Conservation (phyloP, 2,888 invertebrate genomes). For the Nephrotoma guestfalica region DNA sequence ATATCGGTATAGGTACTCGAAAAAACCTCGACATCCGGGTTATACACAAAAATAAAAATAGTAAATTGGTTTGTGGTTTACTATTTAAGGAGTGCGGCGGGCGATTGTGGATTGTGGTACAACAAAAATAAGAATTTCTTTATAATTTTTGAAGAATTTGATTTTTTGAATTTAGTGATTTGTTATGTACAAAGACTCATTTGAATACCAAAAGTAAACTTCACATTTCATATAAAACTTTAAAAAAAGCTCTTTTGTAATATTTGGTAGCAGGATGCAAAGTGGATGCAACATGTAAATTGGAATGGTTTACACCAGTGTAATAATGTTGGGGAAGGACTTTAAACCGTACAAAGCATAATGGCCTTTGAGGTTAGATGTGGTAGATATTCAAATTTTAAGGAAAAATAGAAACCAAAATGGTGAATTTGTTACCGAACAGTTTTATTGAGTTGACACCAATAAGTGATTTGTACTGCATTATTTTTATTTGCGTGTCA, state of each 20-base stretch:
- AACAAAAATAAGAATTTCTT: neutral
- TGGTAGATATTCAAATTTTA: too few species aligned
- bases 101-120: neutral
- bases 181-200: neutral
- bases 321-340: neutral
- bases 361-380: neutral
- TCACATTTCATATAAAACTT: neutral
- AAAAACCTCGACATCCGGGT: neutral
- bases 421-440: neutral
- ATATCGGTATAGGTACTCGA: neutral
- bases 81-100: neutral
- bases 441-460: neutral
- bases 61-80: neutral
- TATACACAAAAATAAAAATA: neutral
- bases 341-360: neutral
- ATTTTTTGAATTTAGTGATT: neutral
- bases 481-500: neutral
- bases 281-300: neutral
- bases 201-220: neutral
- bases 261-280: neutral
- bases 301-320: neutral
- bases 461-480: neutral
- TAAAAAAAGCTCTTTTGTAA: neutral
- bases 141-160: neutral
- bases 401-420: neutral